phyloP scores from a whole-genome alignment of 2,888 invertebrate species.

The Leptura quadrifasciata region DNA sequence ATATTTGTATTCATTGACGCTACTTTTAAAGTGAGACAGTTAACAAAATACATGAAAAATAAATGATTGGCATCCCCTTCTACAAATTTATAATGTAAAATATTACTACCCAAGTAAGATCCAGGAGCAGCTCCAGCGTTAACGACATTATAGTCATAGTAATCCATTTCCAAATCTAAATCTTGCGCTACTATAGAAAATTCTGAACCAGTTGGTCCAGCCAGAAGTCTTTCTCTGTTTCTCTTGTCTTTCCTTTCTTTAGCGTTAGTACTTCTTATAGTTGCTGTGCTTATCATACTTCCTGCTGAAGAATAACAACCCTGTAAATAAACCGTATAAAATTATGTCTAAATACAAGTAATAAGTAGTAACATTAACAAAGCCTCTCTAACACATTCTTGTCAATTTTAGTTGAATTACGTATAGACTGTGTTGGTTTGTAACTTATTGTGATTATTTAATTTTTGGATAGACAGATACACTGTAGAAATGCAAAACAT shows the following conservation, averaged over 20 bases:
- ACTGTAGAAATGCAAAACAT: no score
- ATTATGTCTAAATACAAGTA: neutral
- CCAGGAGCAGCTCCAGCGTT: conserved; percentile 90
- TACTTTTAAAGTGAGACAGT: no score
- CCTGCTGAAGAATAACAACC: conserved; percentile 84
- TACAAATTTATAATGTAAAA: no score
- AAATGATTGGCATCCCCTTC: no score
- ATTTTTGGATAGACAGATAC: no score
- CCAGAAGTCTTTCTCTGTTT: conserved; percentile 82
- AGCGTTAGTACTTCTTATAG: conserved; percentile 79
- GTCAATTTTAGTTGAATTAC: no score
- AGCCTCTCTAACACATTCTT: neutral
- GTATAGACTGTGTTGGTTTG: no score
- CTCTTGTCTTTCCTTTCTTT: conserved; percentile 88
- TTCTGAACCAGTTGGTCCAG: conserved; percentile 82
- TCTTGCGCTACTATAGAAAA: conserved; percentile 85
- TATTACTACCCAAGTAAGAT: conserved; percentile 78
- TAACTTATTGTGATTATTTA: no score
- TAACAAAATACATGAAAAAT: no score
- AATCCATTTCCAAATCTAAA: conserved; percentile 88
- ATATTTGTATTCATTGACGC: no score
- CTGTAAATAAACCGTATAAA: conserved; percentile 70
- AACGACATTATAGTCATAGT: conserved; percentile 92
- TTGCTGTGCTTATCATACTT: conserved; percentile 81
- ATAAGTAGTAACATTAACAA: neutral